Base-by-base conservation (phyloP, 2,888 invertebrate genomes). In the Eupithecia tripunctaria region DNA sequence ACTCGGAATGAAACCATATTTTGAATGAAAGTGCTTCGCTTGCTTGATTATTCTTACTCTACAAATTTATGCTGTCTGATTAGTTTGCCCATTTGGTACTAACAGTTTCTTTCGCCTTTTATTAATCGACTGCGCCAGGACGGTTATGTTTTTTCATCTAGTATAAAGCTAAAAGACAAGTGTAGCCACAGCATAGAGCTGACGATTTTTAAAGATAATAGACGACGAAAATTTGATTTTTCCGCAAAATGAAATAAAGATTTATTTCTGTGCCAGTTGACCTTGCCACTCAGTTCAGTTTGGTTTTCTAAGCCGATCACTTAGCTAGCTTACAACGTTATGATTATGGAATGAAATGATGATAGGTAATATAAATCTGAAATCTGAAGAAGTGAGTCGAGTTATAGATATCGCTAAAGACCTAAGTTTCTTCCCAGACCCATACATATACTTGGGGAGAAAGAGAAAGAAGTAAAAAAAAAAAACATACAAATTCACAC, bases 161-260 rank as follows among this genome's bases (percentile, higher is more conserved):
- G n/a, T n/a, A 47, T 7, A 47, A 47, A n/a, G 8, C 0, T n/a
- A 21, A 32, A 32, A 32, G 32, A 4, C 32, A 32, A 32, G 32
- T 32, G 2, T 32, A 32, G 32, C 32, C 32, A 32, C 5, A 32
- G 0, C 6, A 32, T 32, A 32, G n/a, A n/a, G n/a, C n/a, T n/a
- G 38, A 38, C 12, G 12, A 38, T 38, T 38, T 38, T 36, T 29
- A 36, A 36, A 7, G 36, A 36, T 36, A 1, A 8, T 36, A 7
- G 8, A 36, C 36, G 36, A 0, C 8, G 10, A 36, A 10, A 36
- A 8, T n/a, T n/a, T n/a, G n/a, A n/a, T n/a, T n/a, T n/a, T n/a
- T n/a, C n/a, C n/a, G n/a, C n/a, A 43, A 60, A 68, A 69, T 41
- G 70, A 65, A 72, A 74, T 56, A 68, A 41, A 69, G 65, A 71